Conservation (phyloP, 1,140 invertebrate genomes). For the Pogonognathellus flavescens region DNA sequence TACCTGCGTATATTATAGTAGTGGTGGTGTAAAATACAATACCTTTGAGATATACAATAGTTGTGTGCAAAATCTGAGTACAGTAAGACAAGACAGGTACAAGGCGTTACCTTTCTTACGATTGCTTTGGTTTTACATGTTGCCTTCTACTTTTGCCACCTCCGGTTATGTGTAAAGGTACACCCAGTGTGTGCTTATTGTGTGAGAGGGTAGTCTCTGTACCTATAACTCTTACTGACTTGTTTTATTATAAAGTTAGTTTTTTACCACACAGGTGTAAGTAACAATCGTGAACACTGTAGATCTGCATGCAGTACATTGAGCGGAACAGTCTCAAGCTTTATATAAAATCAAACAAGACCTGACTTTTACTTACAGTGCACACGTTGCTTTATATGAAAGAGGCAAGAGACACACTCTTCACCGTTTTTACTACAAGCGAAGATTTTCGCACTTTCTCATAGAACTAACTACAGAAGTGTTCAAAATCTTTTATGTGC, state of each 20-base stretch:
- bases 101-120: no score
- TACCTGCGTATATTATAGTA: no score
- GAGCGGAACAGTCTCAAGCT: constrained; percentile 1
- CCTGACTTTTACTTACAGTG: neutral
- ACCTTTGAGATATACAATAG: no score
- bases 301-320: no score
- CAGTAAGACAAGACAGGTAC: no score
- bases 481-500: neutral
- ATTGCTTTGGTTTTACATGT: no score
- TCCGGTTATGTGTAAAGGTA: no score
- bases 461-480: constrained; percentile 5
- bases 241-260: neutral
- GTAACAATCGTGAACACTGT: neutral
- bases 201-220: neutral
- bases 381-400: constrained; percentile 1
- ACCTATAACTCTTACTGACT: neutral
- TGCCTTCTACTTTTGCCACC: no score
- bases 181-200: no score
- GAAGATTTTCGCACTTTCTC: constrained; percentile 37
- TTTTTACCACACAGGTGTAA: neutral
- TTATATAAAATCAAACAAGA: constrained; percentile 9
- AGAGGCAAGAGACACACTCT: neutral
- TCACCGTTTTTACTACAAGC: neutral
- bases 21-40: no score
- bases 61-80: no score